Base-by-base conservation (phyloP, 2,888 invertebrate genomes). In the Lasioglossum pauxillum region DNA sequence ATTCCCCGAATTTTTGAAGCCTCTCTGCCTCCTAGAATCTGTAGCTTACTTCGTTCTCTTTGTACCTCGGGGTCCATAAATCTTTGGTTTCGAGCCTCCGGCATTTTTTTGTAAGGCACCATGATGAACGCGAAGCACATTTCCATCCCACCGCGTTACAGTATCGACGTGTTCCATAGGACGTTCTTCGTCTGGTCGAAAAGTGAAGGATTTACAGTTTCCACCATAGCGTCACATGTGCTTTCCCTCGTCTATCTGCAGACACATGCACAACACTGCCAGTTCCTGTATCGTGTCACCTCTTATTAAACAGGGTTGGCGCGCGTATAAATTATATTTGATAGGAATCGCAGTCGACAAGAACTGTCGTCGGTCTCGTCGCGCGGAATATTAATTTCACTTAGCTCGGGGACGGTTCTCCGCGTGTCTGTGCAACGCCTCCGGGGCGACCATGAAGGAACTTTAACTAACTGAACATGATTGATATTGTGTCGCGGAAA, bases 391-490 rank as follows among this genome's bases (percentile, higher is more conserved):
- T 82, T 82, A 82, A 82, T 80, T 81, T 81, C 82, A 81, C 82
- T 82, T 75, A 60, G 1, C 75, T n/a, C 19, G 27, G 19, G 7
- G 57, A 31, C 38, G 69, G 64, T 64, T 69, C 19, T 75, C 69
- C 46, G 46, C 46, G 53, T 69, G 53, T 38, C 69, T 31, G 53
- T 23, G 4, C 38, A 38, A 69, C 57, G 77, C 38, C 31, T n/a
- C 71, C 44, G 67, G 57, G 77, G 23, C 23, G 23, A 75, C 35
- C 67, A 53, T 46, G 76, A 60, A 16, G 64, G 72, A 83, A 82
- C 83, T 83, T 83, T 75, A 83, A 35, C 73, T 74, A 79, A 73
- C 82, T 41, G 83, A 76, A 83, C 83, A 76, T 83, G 83, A 83
- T 82, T 83, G 72, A 83, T 83, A 83, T 76, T 72, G 83, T 82